phyloP scores from a whole-genome alignment of 2,113 vertebrate species.

The Tragelaphus strepsiceros region DNA sequence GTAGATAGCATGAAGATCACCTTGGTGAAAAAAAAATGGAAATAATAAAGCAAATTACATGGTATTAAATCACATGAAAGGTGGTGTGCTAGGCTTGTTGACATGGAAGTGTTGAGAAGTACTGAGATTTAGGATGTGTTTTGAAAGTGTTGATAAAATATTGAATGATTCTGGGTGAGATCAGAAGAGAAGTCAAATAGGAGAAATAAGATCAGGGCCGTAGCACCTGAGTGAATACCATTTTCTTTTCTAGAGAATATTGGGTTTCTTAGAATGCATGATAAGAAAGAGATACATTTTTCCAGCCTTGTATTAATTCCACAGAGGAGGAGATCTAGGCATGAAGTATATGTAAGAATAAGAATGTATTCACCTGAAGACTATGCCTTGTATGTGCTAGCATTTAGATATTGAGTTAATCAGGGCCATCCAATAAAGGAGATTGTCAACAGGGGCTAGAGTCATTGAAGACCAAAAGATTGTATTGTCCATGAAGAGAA shows the following conservation, averaged over 20 bases:
- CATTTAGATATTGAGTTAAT: neutral
- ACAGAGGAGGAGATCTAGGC: neutral
- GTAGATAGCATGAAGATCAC: neutral
- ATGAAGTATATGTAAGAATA: neutral
- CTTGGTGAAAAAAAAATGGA: neutral
- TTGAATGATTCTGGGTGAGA: neutral
- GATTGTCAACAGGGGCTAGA: neutral
- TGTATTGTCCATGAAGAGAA: neutral
- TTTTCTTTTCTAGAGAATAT: neutral
- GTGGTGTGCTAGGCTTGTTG: neutral
- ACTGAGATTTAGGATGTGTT: neutral
- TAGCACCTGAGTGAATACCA: neutral
- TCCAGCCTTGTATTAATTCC: neutral
- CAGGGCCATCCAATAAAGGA: neutral
- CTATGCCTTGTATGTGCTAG: neutral
- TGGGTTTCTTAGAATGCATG: neutral
- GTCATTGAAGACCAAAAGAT: neutral
- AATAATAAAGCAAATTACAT: neutral
- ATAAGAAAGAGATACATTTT: neutral
- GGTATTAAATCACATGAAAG: neutral
- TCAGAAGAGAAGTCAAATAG: neutral
- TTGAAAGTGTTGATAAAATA: neutral
- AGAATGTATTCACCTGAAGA: neutral
- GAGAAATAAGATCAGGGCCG: neutral
- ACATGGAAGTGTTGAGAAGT: neutral